These are phyloP conservation scores for Cephus nigrinus DNA, from an alignment of 2,888 invertebrate genomes.

Conservation along the genomic window DNA sequence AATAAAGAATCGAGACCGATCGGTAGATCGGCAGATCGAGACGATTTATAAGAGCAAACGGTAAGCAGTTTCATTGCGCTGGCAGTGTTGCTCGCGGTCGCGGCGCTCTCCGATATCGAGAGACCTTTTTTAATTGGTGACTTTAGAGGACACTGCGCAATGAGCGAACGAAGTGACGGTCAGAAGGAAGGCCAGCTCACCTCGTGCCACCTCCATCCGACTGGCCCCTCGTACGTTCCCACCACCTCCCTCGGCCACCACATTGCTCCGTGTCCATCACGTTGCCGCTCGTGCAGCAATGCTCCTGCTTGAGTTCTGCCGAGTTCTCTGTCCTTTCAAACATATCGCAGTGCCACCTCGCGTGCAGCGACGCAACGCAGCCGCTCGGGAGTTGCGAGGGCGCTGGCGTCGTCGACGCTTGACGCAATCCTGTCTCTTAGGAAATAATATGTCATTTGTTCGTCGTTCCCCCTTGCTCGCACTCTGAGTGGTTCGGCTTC, in stretches of 20 bases:
- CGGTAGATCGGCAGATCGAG: neutral
- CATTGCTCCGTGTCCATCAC: neutral
- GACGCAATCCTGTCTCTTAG: conserved; percentile 25
- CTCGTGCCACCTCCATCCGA: neutral
- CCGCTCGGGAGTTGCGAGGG: neutral
- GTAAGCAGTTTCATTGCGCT: neutral
- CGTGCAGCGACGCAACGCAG: conserved; percentile 12
- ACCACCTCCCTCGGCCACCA: neutral
- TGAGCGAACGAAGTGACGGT: conserved; percentile 26
- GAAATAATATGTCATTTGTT: conserved; percentile 20
- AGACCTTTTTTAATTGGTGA: conserved; percentile 22
- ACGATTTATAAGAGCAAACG: neutral
- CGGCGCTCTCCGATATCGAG: conserved; percentile 24
- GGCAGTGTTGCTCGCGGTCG: neutral
- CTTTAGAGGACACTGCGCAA: conserved; percentile 32
- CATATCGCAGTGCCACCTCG: neutral
- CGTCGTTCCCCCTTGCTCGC: conserved; percentile 5
- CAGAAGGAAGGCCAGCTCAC: conserved; percentile 27
- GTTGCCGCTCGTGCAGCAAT: neutral
- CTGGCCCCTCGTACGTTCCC: neutral
- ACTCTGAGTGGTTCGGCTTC: neutral
- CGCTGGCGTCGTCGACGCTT: conserved; percentile 16
- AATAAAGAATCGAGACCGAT: neutral
- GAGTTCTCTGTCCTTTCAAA: neutral
- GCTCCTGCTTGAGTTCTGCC: neutral